phyloP scores from a whole-genome alignment of 2,888 invertebrate species.

The Invenusta paracnida region DNA sequence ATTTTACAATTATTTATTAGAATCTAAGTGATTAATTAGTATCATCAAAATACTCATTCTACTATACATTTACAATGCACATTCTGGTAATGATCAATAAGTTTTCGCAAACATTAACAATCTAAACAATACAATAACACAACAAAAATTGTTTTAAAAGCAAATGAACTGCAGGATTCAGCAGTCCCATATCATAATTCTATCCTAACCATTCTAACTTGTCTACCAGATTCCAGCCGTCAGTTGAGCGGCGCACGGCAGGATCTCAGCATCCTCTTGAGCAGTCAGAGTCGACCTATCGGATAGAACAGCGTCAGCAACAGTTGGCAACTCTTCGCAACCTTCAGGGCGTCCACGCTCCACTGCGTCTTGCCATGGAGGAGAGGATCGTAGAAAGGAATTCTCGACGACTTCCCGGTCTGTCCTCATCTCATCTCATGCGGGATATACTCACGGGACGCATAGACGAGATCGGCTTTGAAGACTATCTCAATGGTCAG shows the following conservation, averaged over 20 bases:
- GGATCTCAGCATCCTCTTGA: not conserved
- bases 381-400: not conserved
- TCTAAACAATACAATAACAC: too few relatives aligned
- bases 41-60: too few relatives aligned
- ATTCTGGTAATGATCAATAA: too few relatives aligned
- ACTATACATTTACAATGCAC: too few relatives aligned
- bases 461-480: not conserved
- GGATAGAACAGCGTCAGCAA: not conserved
- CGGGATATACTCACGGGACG: not conserved
- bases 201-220: too few relatives aligned
- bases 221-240: slow-evolving; percentile 11
- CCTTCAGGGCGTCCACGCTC: not conserved
- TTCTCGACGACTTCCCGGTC: not conserved
- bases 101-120: too few relatives aligned
- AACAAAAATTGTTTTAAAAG: too few relatives aligned
- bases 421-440: not conserved
- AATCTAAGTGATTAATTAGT: too few relatives aligned
- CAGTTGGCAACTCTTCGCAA: not conserved
- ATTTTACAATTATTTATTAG: too few relatives aligned
- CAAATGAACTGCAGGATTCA: too few relatives aligned
- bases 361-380: slow-evolving; percentile 18
- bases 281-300: not conserved
- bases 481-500: slow-evolving; percentile 28
- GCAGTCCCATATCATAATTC: too few relatives aligned
- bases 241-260: not conserved